Conservation (phyloP, 1,140 invertebrate species). For the Drosophila bocqueti region DNA sequence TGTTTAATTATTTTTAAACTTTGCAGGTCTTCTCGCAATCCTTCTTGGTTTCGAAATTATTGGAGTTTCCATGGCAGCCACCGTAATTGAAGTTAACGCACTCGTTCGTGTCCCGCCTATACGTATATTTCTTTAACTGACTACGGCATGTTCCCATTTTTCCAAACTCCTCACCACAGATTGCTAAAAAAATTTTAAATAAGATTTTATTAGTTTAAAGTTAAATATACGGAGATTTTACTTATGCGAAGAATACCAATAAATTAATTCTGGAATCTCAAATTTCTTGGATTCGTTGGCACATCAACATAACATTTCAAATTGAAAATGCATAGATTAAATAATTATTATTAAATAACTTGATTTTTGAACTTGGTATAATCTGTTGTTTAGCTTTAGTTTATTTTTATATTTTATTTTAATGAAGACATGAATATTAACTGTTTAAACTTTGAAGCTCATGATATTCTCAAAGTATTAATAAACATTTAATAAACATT, state of each 20-base stretch:
- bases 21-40: constrained; percentile 88
- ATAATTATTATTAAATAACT: too few species aligned
- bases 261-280: too few species aligned
- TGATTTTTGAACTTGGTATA: too few species aligned
- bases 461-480: too few species aligned
- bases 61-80: constrained; percentile 92
- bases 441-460: too few species aligned
- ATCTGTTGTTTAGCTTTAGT: too few species aligned
- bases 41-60: constrained; percentile 89
- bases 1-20: constrained; percentile 10
- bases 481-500: too few species aligned
- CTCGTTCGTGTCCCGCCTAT: constrained; percentile 51
- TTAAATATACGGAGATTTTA: rapidly evolving
- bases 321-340: too few species aligned
- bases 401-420: background rate
- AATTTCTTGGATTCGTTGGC: too few species aligned
- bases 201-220: background rate
- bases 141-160: constrained; percentile 34
- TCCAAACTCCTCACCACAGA: constrained; percentile 64
- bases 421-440: too few species aligned
- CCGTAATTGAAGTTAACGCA: constrained; percentile 89
- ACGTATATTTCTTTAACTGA: constrained; percentile 33
- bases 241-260: background rate
- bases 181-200: constrained; percentile 30
- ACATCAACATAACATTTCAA: too few species aligned